phyloP scores from a whole-genome alignment of 2,113 vertebrate species.

The Platysteira castanea region DNA sequence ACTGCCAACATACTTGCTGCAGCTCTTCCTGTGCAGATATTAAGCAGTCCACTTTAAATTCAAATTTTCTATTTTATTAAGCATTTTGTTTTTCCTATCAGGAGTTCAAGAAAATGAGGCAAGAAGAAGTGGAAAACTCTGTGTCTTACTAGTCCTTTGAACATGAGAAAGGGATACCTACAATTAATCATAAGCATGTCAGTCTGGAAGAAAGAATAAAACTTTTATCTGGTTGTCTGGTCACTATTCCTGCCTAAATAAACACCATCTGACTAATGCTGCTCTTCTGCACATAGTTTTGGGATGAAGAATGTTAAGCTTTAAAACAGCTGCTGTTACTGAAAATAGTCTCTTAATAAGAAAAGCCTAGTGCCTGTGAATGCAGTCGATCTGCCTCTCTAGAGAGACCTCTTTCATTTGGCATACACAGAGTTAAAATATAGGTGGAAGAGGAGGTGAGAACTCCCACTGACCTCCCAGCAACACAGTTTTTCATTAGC shows the following conservation, averaged over 20 bases:
- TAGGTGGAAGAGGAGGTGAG: background rate
- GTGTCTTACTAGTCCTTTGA: background rate
- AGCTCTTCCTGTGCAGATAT: background rate
- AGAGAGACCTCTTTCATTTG: background rate
- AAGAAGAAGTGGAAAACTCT: background rate
- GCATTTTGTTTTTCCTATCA: background rate
- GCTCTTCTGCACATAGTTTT: constrained; percentile 25
- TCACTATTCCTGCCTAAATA: constrained; percentile 16
- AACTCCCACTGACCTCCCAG: background rate
- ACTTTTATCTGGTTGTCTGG: background rate
- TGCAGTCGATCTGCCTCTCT: background rate
- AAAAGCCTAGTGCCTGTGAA: background rate
- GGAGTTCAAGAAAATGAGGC: background rate
- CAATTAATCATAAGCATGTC: background rate
- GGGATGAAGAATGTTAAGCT: constrained; percentile 39
- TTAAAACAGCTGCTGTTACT: constrained; percentile 33
- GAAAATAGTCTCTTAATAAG: constrained; percentile 4
- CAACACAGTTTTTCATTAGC: background rate
- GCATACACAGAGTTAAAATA: background rate
- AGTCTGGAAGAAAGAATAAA: background rate
- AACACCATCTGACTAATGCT: background rate
- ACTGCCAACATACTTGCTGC: background rate
- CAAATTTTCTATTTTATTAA: background rate
- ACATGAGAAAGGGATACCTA: background rate
- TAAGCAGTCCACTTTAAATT: background rate